Evolutionary conservation across 2,113 vertebrate species (phyloP).

Genomic region (Stigmatopora argus): DNA sequence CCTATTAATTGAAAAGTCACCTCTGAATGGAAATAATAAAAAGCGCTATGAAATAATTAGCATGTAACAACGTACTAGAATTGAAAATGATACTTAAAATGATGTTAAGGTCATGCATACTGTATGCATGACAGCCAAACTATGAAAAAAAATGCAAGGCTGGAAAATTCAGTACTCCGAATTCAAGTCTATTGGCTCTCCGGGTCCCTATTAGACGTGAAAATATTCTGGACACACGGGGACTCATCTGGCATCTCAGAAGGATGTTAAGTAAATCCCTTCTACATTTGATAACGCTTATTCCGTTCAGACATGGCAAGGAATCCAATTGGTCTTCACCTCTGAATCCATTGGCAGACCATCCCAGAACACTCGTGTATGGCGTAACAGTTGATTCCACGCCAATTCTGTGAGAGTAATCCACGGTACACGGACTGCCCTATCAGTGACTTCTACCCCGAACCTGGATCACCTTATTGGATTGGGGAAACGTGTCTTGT

Average conservation of each 20-base stretch:
- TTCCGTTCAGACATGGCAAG: neutral
- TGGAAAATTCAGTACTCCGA: neutral
- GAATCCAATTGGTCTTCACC: neutral
- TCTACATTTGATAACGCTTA: conserved; percentile 12
- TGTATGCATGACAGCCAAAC: no score
- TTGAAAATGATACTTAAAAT: no score
- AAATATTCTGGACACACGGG: conserved; percentile 70
- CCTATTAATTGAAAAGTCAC: no score
- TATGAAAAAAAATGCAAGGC: no score
- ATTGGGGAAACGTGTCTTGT: conserved; percentile 4
- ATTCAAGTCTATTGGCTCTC: neutral
- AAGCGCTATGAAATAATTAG: no score
- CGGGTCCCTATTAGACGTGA: conserved; percentile 44
- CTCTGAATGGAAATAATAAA: no score
- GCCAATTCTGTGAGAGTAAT: neutral
- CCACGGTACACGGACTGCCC: neutral
- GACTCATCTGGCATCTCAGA: conserved; percentile 58
- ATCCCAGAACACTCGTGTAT: neutral
- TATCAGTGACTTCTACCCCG: conserved; percentile 16
- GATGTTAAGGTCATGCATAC: no score
- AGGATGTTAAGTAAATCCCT: conserved; percentile 29
- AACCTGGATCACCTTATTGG: conserved; percentile 31
- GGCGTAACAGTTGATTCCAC: neutral
- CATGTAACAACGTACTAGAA: no score
- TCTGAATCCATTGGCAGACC: neutral